Conservation (phyloP, 2,113 vertebrate species). For the Prunella fulvescens region DNA sequence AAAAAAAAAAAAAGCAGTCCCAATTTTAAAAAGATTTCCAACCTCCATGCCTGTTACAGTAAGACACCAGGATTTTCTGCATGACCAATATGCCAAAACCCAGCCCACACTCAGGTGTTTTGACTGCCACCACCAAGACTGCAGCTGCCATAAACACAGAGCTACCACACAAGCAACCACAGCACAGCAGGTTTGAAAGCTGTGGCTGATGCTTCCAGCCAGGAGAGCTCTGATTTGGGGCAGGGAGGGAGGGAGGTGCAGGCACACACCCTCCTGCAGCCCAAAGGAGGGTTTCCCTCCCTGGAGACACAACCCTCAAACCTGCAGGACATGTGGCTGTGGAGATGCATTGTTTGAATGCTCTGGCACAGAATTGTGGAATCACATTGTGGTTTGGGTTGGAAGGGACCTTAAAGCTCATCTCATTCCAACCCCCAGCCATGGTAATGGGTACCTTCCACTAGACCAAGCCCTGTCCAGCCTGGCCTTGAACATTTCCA, state of each 20-base stretch:
- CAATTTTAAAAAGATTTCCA: not conserved
- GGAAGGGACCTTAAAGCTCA: not conserved
- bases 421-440: not conserved
- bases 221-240: rapidly evolving
- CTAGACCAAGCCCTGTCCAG: rapidly evolving
- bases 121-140: not conserved
- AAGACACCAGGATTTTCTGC: not conserved
- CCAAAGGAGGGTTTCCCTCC: not conserved
- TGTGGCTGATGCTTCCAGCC: not conserved
- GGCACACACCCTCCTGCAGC: not conserved
- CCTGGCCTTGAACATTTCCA: not conserved
- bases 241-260: not conserved
- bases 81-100: not conserved
- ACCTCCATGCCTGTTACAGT: rapidly evolving
- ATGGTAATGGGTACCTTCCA: rapidly evolving
- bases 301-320: not conserved
- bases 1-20: not conserved
- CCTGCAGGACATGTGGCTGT: rapidly evolving
- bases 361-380: rapidly evolving
- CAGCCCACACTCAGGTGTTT: not conserved
- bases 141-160: not conserved
- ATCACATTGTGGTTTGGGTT: not conserved
- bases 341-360: not conserved
- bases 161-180: not conserved
- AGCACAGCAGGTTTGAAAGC: rapidly evolving